Conservation (phyloP, 53 echinoderm and acorn worm species). For the Temnopleurus reevesii region DNA sequence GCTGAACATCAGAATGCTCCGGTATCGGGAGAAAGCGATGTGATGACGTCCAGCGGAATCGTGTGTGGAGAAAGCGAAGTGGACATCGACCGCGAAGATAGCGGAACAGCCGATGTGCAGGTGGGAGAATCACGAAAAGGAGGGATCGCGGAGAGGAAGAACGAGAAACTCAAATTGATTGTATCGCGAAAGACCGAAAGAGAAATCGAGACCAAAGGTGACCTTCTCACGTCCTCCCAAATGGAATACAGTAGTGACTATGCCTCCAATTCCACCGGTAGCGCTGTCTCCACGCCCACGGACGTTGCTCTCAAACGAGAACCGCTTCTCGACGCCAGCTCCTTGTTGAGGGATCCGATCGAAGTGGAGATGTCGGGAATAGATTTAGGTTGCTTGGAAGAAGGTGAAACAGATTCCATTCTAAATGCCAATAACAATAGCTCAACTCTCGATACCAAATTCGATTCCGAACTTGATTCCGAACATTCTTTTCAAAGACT, state of each 20-base stretch:
- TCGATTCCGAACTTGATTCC: conserved; percentile 22
- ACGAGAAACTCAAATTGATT: conserved; percentile 40
- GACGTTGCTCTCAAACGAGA: conserved; percentile 30
- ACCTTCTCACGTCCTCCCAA: conserved; percentile 27
- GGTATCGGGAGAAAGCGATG: neutral
- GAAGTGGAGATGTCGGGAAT: neutral
- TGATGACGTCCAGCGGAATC: neutral
- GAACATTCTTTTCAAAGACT: conserved; percentile 6
- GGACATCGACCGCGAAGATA: conserved; percentile 47
- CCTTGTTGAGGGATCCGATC: neutral
- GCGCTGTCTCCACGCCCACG: conserved; percentile 53
- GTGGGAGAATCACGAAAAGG: conserved; percentile 19
- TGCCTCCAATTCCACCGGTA: conserved; percentile 56
- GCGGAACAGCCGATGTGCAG: conserved; percentile 17
- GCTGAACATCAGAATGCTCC: neutral
- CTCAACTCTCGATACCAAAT: conserved; percentile 2
- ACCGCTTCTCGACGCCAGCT: conserved; percentile 15
- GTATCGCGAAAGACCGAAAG: conserved; percentile 7
- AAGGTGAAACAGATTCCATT: neutral
- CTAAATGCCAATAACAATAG: neutral
- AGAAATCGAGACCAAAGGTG: conserved; percentile 12
- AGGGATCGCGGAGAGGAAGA: conserved; percentile 43
- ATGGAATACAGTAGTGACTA: conserved; percentile 51
- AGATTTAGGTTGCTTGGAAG: neutral
- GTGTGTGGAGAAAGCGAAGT: neutral